These are phyloP conservation scores for Ciconia nigra DNA, from an alignment of 2,797 vertebrate species.

Conservation along the genomic window DNA sequence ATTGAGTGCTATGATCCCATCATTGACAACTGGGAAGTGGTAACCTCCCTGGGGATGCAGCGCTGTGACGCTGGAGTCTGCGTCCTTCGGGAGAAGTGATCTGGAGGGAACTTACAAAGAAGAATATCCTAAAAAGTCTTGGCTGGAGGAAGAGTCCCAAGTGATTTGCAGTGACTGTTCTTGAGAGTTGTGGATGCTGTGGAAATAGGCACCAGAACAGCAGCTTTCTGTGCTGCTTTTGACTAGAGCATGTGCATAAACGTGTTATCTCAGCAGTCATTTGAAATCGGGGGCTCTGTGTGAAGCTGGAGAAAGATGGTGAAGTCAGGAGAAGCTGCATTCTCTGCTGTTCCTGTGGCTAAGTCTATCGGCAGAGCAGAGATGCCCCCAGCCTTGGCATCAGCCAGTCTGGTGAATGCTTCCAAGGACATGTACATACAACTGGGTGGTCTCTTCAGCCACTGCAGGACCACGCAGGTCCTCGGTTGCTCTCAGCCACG, in stretches of 20 bases:
- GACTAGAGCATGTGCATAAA: conserved; percentile 12
- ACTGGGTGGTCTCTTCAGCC: conserved; percentile 1
- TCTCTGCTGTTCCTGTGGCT: conserved; percentile 23
- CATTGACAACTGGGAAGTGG: conserved; percentile 97
- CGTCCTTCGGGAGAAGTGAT: conserved; percentile 95
- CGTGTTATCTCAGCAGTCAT: conserved; percentile 41
- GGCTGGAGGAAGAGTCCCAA: background rate
- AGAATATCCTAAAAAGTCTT: background rate
- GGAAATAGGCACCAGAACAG: conserved; percentile 34
- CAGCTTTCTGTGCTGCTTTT: conserved; percentile 63
- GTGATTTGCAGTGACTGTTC: conserved; percentile 73
- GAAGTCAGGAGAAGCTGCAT: background rate
- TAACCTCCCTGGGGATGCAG: conserved; percentile 99
- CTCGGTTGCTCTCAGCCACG: background rate
- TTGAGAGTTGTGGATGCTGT: conserved; percentile 56
- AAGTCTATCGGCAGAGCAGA: conserved; percentile 15
- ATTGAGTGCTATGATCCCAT: conserved; percentile 98
- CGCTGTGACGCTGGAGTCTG: conserved; percentile 97
- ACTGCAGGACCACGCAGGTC: background rate
- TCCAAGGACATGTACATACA: background rate
- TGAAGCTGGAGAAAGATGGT: background rate
- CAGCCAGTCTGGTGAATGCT: background rate
- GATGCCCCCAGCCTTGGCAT: background rate
- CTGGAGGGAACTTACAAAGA: background rate
- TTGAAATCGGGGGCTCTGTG: background rate